Evolutionary conservation across 30 jellyfish, hydroid and myxozoan genomes (phyloP).

Genomic region (Cassiopea andromeda): DNA sequence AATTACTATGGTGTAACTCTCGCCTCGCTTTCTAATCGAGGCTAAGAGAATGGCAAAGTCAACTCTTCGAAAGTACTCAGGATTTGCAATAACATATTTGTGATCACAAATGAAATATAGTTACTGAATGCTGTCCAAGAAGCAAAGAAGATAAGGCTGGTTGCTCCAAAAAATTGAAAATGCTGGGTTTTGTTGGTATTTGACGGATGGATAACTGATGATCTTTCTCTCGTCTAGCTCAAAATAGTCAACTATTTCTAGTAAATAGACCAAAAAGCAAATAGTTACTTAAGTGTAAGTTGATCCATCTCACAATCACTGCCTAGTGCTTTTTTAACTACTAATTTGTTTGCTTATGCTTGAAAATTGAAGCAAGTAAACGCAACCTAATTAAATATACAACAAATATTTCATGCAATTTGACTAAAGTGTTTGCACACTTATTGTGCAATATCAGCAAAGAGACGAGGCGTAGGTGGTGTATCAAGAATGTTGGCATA

Average conservation of each 20-base stretch:
- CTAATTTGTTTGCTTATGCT: background rate
- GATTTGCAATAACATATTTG: no score
- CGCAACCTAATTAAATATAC: background rate
- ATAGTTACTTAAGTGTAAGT: no score
- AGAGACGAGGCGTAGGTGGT: background rate
- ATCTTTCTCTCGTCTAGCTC: no score
- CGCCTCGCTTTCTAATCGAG: constrained; percentile 24
- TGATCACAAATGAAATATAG: no score
- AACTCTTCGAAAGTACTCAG: background rate
- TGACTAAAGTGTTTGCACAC: background rate
- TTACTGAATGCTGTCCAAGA: no score
- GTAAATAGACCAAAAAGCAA: no score
- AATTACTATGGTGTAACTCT: constrained; percentile 56
- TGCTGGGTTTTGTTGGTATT: no score
- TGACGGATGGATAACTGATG: no score
- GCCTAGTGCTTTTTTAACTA: background rate
- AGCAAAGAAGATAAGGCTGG: no score
- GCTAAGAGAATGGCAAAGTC: background rate
- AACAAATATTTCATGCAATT: background rate
- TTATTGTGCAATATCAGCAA: background rate
- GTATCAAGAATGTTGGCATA: background rate
- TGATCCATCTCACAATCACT: background rate
- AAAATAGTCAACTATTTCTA: no score
- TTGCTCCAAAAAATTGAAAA: no score
- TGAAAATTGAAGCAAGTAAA: background rate